Conservation (phyloP, 2,888 invertebrate species). For the Drosophila meridionalis region DNA sequence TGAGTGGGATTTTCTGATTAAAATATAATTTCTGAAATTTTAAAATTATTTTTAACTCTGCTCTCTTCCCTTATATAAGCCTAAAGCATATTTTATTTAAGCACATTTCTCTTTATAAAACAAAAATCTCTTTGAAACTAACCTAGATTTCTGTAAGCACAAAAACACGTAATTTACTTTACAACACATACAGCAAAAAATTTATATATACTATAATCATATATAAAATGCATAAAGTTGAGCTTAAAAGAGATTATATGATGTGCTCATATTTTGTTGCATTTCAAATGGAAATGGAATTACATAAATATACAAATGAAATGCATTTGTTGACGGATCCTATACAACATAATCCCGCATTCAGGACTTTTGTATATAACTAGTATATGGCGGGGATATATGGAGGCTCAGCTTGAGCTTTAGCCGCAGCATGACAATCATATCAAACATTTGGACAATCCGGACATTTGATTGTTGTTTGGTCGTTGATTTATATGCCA, state of each 20-base stretch:
- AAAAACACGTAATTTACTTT: background rate
- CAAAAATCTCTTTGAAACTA: background rate
- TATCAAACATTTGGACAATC: conserved; percentile 27
- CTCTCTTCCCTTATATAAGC: no score
- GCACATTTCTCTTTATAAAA: background rate
- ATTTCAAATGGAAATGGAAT: conserved; percentile 14
- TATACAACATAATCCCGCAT: background rate
- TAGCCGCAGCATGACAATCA: conserved; percentile 23
- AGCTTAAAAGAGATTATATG: conserved; percentile 7
- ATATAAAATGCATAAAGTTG: conserved; percentile 2
- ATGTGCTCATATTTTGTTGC: background rate
- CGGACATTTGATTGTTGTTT: conserved; percentile 41
- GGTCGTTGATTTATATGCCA: conserved; percentile 51
- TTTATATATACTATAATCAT: background rate
- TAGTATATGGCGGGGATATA: background rate
- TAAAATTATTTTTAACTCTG: background rate
- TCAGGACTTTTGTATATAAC: background rate
- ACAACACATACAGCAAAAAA: no score
- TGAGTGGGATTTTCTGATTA: background rate
- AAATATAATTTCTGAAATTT: background rate
- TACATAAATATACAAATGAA: conserved; percentile 7
- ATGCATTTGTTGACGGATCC: background rate
- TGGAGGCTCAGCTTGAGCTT: background rate
- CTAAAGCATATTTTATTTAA: background rate
- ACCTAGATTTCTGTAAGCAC: background rate